phyloP scores from a whole-genome alignment of 2,888 invertebrate species.

The Trachelus tabidus region DNA sequence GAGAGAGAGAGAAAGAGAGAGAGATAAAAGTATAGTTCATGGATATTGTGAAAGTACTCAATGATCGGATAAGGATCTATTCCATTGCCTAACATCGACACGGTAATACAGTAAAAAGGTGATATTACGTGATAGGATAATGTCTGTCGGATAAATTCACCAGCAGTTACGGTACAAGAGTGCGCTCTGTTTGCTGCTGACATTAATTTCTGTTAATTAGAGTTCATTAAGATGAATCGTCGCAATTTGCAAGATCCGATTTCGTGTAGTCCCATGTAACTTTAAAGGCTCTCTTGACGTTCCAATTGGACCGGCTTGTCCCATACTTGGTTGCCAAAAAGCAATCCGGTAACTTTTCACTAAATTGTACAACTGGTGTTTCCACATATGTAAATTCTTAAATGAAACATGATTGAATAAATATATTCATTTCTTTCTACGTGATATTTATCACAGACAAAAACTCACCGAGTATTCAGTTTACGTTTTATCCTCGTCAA shows the following conservation, averaged over 20 bases:
- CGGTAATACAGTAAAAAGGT: neutral
- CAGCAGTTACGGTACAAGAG: neutral
- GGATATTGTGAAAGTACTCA: neutral
- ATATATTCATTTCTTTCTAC: neutral
- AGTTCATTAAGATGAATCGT: neutral
- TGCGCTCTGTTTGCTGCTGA: neutral
- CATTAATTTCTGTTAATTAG: neutral
- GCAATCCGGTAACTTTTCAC: neutral
- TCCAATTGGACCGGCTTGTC: neutral
- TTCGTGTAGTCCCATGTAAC: neutral
- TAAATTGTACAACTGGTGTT: neutral
- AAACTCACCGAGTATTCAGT: neutral
- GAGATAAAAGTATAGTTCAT: neutral
- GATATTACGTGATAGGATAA: neutral
- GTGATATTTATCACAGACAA: neutral
- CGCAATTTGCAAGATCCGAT: neutral
- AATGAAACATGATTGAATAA: neutral
- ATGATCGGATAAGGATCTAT: neutral
- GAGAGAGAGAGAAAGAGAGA: too few relatives aligned
- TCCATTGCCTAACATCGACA: neutral
- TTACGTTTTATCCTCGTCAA: neutral
- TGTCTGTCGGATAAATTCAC: neutral
- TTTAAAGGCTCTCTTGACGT: neutral
- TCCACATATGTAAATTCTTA: neutral
- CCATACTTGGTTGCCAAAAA: neutral